These are phyloP conservation scores for Cirrhinus mrigala DNA, from an alignment of 2,797 vertebrate species.

Conservation along the genomic window DNA sequence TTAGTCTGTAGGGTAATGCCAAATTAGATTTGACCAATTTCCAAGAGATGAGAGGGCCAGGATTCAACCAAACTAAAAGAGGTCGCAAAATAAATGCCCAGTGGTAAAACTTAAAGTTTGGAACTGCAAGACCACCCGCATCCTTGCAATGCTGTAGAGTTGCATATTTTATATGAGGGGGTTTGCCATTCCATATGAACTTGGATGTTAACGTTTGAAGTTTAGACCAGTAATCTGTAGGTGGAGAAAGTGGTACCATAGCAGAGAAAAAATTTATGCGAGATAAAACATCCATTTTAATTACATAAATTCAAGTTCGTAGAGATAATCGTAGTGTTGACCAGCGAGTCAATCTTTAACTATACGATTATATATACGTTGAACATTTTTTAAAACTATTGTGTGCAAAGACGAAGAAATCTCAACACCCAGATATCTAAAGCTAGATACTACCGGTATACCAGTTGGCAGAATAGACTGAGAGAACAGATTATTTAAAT, in stretches of 20 bases:
- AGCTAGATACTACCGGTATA: slow-evolving; percentile 2
- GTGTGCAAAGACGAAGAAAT: background rate
- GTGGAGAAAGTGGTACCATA: too few species aligned
- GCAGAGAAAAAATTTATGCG: too few species aligned
- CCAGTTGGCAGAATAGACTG: background rate
- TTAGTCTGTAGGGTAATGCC: too few species aligned
- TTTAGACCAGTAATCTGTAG: too few species aligned
- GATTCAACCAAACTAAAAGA: too few species aligned
- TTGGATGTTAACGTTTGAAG: too few species aligned
- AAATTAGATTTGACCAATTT: too few species aligned
- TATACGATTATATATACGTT: background rate
- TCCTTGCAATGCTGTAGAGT: background rate
- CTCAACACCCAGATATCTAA: background rate
- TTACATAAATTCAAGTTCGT: background rate
- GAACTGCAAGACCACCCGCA: background rate
- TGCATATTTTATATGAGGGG: background rate
- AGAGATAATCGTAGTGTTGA: background rate
- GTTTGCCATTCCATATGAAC: too few species aligned
- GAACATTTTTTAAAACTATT: background rate
- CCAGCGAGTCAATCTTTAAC: background rate
- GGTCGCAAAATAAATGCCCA: too few species aligned
- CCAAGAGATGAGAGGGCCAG: too few species aligned
- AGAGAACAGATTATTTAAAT: background rate
- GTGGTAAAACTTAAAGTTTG: background rate
- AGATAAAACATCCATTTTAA: background rate